These are phyloP conservation scores for Asbolus verrucosus DNA, from an alignment of 1,140 invertebrate species.

Conservation along the genomic window DNA sequence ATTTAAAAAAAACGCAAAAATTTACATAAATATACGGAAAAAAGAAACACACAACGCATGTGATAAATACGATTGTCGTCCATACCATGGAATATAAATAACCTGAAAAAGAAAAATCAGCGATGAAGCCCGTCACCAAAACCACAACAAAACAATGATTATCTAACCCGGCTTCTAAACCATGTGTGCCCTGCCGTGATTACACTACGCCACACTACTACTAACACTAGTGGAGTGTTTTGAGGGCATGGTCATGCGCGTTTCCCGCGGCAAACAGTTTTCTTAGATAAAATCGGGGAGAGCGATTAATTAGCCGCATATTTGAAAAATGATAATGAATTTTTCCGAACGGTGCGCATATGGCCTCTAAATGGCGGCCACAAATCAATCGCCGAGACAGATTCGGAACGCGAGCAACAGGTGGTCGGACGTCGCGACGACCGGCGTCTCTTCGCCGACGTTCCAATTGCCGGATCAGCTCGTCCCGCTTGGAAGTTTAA, in stretches of 20 bases:
- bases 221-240: neutral
- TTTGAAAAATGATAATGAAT: conserved; percentile 28
- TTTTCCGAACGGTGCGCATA: conserved; percentile 7
- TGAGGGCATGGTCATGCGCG: conserved; percentile 29
- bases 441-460: neutral
- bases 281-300: conserved; percentile 26
- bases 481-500: too few relatives aligned
- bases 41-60: too few relatives aligned
- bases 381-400: conserved; percentile 16
- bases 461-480: neutral
- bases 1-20: too few relatives aligned
- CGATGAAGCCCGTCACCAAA: too few relatives aligned
- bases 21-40: too few relatives aligned
- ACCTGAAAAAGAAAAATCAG: too few relatives aligned
- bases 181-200: conserved; percentile 6
- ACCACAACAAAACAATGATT: too few relatives aligned
- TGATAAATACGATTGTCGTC: too few relatives aligned
- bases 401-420: neutral
- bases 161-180: too few relatives aligned
- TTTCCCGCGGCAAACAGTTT: neutral
- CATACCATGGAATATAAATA: too few relatives aligned
- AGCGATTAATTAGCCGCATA: conserved; percentile 11
- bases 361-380: too few relatives aligned
- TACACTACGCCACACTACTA: conserved; percentile 8
- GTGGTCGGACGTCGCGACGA: conserved; percentile 7